Conservation (phyloP, 2,113 vertebrate species). For the Misgurnus mizolepis region DNA sequence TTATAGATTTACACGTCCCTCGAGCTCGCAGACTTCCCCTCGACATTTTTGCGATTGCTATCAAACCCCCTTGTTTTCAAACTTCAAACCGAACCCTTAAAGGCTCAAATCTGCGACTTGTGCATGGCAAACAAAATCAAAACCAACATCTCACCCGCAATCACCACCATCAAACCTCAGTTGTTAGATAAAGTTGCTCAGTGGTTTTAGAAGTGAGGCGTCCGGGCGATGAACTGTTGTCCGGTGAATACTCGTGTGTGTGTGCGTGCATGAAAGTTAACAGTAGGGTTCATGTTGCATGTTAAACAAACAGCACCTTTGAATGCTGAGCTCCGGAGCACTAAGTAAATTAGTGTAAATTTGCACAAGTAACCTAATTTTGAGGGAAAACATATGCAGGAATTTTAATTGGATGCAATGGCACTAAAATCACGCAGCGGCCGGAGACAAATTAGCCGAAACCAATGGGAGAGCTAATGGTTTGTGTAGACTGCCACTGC, state of each 20-base stretch:
- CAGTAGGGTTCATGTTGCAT: constrained; percentile 71
- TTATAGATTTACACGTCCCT: not conserved
- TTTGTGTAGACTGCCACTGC: constrained; percentile 61
- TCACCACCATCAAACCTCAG: constrained; percentile 46
- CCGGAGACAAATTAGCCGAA: constrained; percentile 66
- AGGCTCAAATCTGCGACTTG: constrained; percentile 29
- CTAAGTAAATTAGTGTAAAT: constrained; percentile 78
- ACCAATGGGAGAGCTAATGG: constrained; percentile 65
- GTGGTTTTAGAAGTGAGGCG: constrained; percentile 58
- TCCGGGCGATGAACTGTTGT: constrained; percentile 53
- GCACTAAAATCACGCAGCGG: constrained; percentile 56
- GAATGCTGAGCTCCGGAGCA: constrained; percentile 61
- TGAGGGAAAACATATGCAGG: constrained; percentile 73
- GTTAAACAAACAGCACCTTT: constrained; percentile 75
- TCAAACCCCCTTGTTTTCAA: not conserved
- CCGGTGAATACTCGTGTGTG: constrained; percentile 24
- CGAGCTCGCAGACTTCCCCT: not conserved
- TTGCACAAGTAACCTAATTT: constrained; percentile 79
- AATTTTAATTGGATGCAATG: constrained; percentile 75
- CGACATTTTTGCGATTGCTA: not conserved
- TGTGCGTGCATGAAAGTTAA: constrained; percentile 25
- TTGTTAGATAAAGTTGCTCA: constrained; percentile 45
- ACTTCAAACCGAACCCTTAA: not conserved
- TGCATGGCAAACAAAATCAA: constrained; percentile 40
- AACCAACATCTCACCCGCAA: constrained; percentile 60